These are phyloP conservation scores for Hiodon tergisus DNA, from an alignment of 2,113 vertebrate species.

Conservation along the genomic window DNA sequence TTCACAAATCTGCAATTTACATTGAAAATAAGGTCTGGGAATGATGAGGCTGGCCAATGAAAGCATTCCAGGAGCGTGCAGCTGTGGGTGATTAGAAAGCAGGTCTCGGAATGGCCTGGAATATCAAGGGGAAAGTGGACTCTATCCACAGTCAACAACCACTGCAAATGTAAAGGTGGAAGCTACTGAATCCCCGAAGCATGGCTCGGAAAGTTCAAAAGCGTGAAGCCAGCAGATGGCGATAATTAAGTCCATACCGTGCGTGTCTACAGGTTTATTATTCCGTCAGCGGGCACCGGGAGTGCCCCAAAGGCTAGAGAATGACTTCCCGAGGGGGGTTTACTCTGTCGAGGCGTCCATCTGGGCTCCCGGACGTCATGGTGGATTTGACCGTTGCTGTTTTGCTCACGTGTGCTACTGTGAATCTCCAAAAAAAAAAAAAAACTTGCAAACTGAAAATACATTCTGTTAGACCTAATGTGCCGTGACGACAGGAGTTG, in stretches of 20 bases:
- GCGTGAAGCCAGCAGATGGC: slow-evolving; percentile 80
- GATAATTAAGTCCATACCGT: slow-evolving; percentile 78
- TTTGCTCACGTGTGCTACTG: neutral
- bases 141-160: slow-evolving; percentile 92
- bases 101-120: slow-evolving; percentile 74
- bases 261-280: slow-evolving; percentile 54
- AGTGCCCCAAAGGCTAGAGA: slow-evolving; percentile 34
- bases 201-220: slow-evolving; percentile 81
- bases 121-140: slow-evolving; percentile 95
- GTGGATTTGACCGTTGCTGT: neutral
- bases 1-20: slow-evolving; percentile 79
- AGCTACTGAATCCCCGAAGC: slow-evolving; percentile 97
- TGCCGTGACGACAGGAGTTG: too few species aligned
- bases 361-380: slow-evolving; percentile 30
- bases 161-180: slow-evolving; percentile 94
- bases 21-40: slow-evolving; percentile 71
- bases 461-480: too few species aligned
- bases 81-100: slow-evolving; percentile 85
- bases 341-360: slow-evolving; percentile 53
- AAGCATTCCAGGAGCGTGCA: slow-evolving; percentile 78
- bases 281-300: slow-evolving; percentile 49
- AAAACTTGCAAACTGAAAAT: too few species aligned
- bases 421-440: too few species aligned
- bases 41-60: slow-evolving; percentile 74
- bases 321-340: slow-evolving; percentile 49